Evolutionary conservation across 2,888 invertebrate genomes (phyloP), one percentile per base, ranked within the genome.

Genomic region (Daptonema setosum): DNA sequence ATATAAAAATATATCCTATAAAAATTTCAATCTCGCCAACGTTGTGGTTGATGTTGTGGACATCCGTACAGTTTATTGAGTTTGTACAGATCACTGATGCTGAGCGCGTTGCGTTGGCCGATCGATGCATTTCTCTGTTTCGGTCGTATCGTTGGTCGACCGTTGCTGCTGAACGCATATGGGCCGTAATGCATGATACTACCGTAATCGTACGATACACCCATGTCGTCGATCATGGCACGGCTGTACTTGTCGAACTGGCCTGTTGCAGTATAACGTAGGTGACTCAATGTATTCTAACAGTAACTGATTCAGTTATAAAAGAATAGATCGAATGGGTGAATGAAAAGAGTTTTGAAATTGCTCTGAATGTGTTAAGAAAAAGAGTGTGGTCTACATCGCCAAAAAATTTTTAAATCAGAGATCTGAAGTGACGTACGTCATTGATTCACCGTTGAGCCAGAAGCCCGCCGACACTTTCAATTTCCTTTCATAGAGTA

Each of bases 141-240:
- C 2, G 68, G 68, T 29, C 66, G 60, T 59, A 68, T 68, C 8
- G 68, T 68, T 28, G 68, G 67, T 58, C 64, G 63, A 1, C 68
- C 67, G 50, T 68, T 68, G 56, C 64, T 60, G 11, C 64, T 65
- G 57, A 68, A 68, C 0, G 67, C 67, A 54, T 62, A 65, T 17
- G 63, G 60, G 43, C 67, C 67, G 53, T 68, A 68, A 60, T 68
- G 68, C 66, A 68, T 67, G 56, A 68, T 67, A 22, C 65, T 65
- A 24, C 61, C 59, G 59, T 65, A 68, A 58, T 68, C 68, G 59
- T 68, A 68, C 20, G 62, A 60, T 8, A 64, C 64, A 30, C 68
- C 68, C 28, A 68, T 60, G 1, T 62, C 60, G 56, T 67, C 66
- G 52, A 68, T 67, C 11, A 67, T 67, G 29, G 63, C 65, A 48